Base-by-base conservation (phyloP, 2,113 vertebrate species). In the Triplophysa siluroides region DNA sequence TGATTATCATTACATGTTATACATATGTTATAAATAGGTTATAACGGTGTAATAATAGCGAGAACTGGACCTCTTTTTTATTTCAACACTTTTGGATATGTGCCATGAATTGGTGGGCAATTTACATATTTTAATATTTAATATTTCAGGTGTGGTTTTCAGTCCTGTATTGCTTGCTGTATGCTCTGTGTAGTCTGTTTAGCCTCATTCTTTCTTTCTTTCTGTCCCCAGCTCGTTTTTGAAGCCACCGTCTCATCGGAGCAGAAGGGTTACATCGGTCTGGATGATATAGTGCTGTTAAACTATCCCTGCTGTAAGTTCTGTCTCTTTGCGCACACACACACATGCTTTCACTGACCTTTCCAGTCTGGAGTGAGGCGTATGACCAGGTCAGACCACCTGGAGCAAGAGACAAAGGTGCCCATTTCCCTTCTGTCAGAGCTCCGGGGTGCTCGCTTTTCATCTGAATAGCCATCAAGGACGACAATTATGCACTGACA, bases 231-330 rank as follows among this genome's bases (percentile, higher is more conserved):
- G 97, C 95, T 98, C 77, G 90, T 98, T 75, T 99, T 99, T 54
- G 97, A 99, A 87, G 96, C 95, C 0, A 93, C 94, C n/a, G 84
- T 97, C 78, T 96, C 96, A 50, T 86, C 89, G 0, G 96, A 96
- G 82, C 92, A 84, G 29, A 92, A 92, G 84, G 97, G 97, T 64
- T 99, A 96, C 88, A 92, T 98, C 4, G 96, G 95, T 75, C 87
- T 99, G 89, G 97, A 99, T 83, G 96, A 99, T 88, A 96, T 98
- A 77, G 85, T 97, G 86, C 93, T 98, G 78, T 90, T 98, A 84
- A 98, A 97, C 90, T 98, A 98, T 80, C 96, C 97, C 0, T 99
- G 97, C 69, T 94, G 97, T 99, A 93, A 98, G 97, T 97, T 85
- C 83, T 47, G 41, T 23, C 63, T 8, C 8, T 76, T 50, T 24